phyloP scores from a whole-genome alignment of 2,113 vertebrate species.

The Philantomba maxwellii region DNA sequence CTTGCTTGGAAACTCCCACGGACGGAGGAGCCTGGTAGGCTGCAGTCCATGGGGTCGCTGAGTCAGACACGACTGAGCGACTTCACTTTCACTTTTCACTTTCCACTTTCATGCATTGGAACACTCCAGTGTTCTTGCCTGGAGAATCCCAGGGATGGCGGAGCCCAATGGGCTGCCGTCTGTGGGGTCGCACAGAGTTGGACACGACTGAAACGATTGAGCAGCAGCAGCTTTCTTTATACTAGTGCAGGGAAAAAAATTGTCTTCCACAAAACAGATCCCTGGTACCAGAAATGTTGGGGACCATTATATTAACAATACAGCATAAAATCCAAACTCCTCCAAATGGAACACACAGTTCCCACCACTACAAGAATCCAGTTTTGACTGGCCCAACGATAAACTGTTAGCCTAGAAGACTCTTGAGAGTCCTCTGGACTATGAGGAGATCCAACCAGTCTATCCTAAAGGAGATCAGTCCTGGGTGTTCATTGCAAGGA shows the following conservation, averaged over 20 bases:
- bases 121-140: too few relatives aligned
- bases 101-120: too few relatives aligned
- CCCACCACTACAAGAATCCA: background rate
- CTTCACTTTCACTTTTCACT: too few relatives aligned
- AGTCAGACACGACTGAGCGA: too few relatives aligned
- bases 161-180: too few relatives aligned
- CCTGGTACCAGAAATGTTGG: background rate
- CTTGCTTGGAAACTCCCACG: too few relatives aligned
- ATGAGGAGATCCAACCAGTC: background rate
- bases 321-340: background rate
- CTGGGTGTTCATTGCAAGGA: background rate
- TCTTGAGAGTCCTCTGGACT: background rate
- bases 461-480: background rate
- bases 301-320: background rate
- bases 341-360: background rate
- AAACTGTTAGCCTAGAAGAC: background rate
- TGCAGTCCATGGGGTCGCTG: too few relatives aligned
- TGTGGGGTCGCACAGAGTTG: too few relatives aligned
- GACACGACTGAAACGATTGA: too few relatives aligned
- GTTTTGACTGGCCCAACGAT: background rate
- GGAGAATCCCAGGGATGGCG: too few relatives aligned
- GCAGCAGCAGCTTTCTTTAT: background rate
- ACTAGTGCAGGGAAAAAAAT: background rate
- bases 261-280: too few relatives aligned
- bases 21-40: too few relatives aligned